Conservation (phyloP, 2,797 vertebrate genomes). For the Paratrypauchen microcephalus region DNA sequence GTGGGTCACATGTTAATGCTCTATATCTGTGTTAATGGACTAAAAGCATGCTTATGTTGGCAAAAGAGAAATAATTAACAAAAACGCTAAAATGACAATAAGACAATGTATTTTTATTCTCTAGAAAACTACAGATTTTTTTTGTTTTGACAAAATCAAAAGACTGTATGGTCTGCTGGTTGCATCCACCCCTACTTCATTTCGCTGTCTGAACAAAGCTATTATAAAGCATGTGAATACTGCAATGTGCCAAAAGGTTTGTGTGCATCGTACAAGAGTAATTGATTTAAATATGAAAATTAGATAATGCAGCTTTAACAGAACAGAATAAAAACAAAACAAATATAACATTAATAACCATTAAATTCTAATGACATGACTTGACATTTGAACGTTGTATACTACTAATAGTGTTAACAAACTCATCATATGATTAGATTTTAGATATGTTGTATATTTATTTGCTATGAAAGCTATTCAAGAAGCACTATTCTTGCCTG, state of each 20-base stretch:
- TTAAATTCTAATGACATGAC: neutral
- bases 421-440: neutral
- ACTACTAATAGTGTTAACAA: no score
- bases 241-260: neutral
- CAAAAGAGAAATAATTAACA: neutral
- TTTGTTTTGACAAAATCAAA: neutral
- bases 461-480: neutral
- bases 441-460: neutral
- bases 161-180: neutral
- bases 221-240: neutral
- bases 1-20: constrained; percentile 23
- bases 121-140: neutral
- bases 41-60: neutral
- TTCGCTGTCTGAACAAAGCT: neutral
- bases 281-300: neutral
- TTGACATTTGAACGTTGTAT: no score
- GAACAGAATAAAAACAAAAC: neutral
- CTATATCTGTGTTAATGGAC: constrained; percentile 9
- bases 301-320: neutral
- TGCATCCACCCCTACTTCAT: neutral
- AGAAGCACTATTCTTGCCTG: neutral
- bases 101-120: neutral
- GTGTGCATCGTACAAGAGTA: neutral
- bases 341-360: neutral
- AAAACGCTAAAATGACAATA: neutral